Evolutionary conservation across 1,140 invertebrate species (phyloP).

Genomic region (Macrosteles quadrilineatus): DNA sequence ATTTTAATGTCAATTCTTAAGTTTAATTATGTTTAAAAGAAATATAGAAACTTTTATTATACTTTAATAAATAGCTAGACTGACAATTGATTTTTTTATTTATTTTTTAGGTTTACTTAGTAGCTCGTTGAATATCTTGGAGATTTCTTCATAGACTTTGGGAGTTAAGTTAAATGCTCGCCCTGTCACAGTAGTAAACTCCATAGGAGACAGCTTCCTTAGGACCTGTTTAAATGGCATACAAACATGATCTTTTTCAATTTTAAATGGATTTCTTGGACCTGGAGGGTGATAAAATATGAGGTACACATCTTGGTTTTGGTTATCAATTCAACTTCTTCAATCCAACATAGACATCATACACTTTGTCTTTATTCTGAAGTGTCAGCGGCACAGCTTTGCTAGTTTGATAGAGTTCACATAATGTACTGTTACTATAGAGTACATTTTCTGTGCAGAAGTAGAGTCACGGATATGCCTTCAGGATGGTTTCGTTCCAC

Average conservation of each 20-base stretch:
- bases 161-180: slow-evolving; percentile 5
- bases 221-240: neutral
- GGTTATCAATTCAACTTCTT: neutral
- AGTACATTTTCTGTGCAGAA: too few species aligned
- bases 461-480: too few species aligned
- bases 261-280: neutral
- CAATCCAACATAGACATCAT: slow-evolving; percentile 6
- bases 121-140: neutral
- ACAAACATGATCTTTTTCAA: slow-evolving; percentile 5
- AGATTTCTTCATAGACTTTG: slow-evolving; percentile 6
- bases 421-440: too few species aligned
- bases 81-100: neutral
- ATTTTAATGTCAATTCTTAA: too few species aligned
- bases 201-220: neutral
- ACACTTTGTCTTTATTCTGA: slow-evolving; percentile 4
- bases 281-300: slow-evolving; percentile 3
- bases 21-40: too few species aligned
- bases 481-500: too few species aligned
- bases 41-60: neutral
- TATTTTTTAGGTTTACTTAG: neutral
- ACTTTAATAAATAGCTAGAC: neutral
- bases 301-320: neutral
- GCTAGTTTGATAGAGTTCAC: neutral
- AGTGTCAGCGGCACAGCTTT: slow-evolving; percentile 10
- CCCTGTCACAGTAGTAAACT: neutral